Conservation (phyloP, 2,797 vertebrate genomes). For the Melopsittacus undulatus region DNA sequence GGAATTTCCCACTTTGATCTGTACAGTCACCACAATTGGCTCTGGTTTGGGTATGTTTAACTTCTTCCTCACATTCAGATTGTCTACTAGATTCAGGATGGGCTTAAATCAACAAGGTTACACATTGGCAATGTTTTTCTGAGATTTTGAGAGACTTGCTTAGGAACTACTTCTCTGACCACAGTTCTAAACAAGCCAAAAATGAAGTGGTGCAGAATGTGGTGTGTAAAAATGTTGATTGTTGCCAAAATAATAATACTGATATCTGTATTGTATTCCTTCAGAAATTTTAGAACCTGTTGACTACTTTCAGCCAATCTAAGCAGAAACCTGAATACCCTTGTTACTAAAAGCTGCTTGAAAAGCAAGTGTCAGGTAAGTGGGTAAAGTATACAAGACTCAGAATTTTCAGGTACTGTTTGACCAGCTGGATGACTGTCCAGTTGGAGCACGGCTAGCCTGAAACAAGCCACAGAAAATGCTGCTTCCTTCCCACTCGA, state of each 20-base stretch:
- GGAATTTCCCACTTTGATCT: background rate
- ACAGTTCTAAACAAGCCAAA: background rate
- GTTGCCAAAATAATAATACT: background rate
- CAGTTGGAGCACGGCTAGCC: background rate
- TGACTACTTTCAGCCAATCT: background rate
- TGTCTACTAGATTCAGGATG: background rate
- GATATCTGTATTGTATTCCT: background rate
- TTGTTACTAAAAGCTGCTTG: background rate
- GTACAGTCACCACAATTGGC: background rate
- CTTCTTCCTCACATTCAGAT: background rate
- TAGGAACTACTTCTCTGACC: background rate
- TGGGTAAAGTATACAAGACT: background rate
- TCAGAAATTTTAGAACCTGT: background rate
- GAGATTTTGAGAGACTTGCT: background rate
- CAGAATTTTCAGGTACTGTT: background rate
- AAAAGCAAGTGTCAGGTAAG: background rate
- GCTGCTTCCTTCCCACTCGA: background rate
- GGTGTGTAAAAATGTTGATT: background rate
- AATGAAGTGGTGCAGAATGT: background rate
- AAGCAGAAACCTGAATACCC: background rate
- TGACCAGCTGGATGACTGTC: background rate
- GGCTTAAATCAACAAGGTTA: background rate
- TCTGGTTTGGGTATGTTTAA: background rate
- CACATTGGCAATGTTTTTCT: background rate
- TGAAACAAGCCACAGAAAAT: background rate